These are phyloP conservation scores for Lasioglossum vierecki DNA, from an alignment of 2,888 invertebrate species.

Conservation along the genomic window DNA sequence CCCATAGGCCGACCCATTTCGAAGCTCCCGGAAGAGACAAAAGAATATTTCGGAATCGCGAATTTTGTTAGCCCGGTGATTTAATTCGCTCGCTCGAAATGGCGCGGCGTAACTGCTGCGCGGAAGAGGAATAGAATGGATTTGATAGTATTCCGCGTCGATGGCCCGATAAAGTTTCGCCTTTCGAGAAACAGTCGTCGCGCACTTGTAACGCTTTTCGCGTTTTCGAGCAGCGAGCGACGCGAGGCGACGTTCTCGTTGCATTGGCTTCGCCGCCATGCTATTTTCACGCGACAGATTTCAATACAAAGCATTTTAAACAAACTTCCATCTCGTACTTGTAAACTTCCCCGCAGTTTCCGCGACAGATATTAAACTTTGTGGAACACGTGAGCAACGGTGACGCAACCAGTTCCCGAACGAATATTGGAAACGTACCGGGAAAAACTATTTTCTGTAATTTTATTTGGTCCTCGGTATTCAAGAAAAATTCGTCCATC, in stretches of 20 bases:
- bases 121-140: background rate
- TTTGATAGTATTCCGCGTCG: constrained; percentile 33
- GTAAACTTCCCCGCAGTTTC: background rate
- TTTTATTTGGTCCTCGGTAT: background rate
- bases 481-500: background rate
- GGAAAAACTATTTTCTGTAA: constrained; percentile 1
- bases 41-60: background rate
- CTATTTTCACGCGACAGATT: constrained; percentile 43
- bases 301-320: constrained; percentile 15
- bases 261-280: constrained; percentile 12
- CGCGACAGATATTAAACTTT: constrained; percentile 6
- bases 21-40: background rate
- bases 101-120: background rate
- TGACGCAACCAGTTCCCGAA: background rate
- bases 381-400: background rate
- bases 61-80: background rate
- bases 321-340: constrained; percentile 8
- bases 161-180: constrained; percentile 34
- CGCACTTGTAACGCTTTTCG: constrained; percentile 47
- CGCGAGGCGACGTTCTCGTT: constrained; percentile 25
- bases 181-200: constrained; percentile 35
- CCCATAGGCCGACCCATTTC: background rate
- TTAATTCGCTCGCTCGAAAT: constrained; percentile 17
- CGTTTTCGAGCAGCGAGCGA: constrained; percentile 16
- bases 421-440: background rate